Evolutionary conservation across 2,888 invertebrate species (phyloP), one percentile per base, ranked within the genome.

Genomic region (Oscheius sp.): DNA sequence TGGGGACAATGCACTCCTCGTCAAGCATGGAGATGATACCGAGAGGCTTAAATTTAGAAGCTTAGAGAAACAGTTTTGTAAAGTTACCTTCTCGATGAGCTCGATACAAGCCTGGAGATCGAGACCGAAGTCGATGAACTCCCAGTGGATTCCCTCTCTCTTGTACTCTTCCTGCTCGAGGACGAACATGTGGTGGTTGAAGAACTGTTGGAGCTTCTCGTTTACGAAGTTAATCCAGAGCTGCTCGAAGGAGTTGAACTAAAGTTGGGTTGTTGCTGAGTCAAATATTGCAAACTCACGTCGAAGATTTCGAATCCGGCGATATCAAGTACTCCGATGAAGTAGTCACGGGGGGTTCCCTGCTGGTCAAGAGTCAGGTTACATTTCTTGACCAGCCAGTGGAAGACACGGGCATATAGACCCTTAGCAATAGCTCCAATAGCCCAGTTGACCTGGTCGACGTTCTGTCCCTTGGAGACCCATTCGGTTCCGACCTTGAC

Each of bases 91-190:
- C 92, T 95, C 95, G 90, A 95, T 94, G 89, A 96, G 92, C 91
- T 96, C 95, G 92, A 96, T 96, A 93, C 95, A 95, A 91, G 95
- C 95, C 90, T 94, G 93, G 65, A 96, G 93, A 92, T 96, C 96
- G 94, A 96, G 95, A 91, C 96, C 96, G 91, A 96, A 96, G 93
- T 96, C 96, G 91, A 96, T 96, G 93, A 96, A 96, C 85, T 93
- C 92, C 96, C 96, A 96, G 90, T 94, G 93, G 92, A 96, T 96
- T 90, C 96, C 96, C 60, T 82, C 82, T 35, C 82, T 72, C 47
- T 79, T 78, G 76, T 82, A 82, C 70, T 82, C 82, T 74, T 88
- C 88, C 79, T 91, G 91, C 85, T 91, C 91, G 78, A 91, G 89
- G 53, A 91, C 90, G 87, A 91, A 91, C 91, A 91, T 91, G 90